phyloP scores from a whole-genome alignment of 2,888 invertebrate genomes.

The Amiota communis region DNA sequence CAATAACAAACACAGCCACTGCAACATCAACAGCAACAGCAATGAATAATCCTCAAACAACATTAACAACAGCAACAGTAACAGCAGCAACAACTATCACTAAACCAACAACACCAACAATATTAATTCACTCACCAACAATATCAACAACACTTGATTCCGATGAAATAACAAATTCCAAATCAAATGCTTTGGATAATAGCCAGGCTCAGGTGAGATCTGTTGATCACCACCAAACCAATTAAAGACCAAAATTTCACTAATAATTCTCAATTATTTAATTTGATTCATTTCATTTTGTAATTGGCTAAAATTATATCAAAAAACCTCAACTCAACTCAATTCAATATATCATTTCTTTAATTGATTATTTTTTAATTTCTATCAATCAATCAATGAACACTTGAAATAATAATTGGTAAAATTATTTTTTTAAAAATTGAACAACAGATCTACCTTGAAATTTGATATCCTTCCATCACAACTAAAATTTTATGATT shows the following conservation, averaged over 20 bases:
- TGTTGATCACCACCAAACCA: slow-evolving; percentile 35
- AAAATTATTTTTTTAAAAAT: no score
- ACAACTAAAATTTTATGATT: no score
- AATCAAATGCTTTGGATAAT: slow-evolving; percentile 43
- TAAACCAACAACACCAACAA: slow-evolving; percentile 28
- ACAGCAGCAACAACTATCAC: slow-evolving; percentile 30
- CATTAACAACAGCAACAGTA: slow-evolving; percentile 9
- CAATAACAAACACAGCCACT: slow-evolving; percentile 28
- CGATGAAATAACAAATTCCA: slow-evolving; percentile 35
- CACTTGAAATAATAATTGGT: no score
- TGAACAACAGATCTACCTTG: no score
- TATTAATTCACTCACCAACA: slow-evolving; percentile 31
- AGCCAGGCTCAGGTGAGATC: slow-evolving; percentile 63
- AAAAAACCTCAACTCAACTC: no score
- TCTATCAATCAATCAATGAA: no score
- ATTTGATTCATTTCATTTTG: no score
- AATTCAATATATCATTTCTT: no score
- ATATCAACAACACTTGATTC: slow-evolving; percentile 32
- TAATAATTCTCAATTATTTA: background rate
- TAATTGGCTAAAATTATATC: no score
- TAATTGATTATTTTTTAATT: no score
- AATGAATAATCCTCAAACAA: slow-evolving; percentile 34
- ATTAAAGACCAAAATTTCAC: background rate
- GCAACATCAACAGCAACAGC: slow-evolving; percentile 28
- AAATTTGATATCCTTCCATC: no score